Conservation (phyloP, 2,797 vertebrate species). For the Etheostoma nigrum region DNA sequence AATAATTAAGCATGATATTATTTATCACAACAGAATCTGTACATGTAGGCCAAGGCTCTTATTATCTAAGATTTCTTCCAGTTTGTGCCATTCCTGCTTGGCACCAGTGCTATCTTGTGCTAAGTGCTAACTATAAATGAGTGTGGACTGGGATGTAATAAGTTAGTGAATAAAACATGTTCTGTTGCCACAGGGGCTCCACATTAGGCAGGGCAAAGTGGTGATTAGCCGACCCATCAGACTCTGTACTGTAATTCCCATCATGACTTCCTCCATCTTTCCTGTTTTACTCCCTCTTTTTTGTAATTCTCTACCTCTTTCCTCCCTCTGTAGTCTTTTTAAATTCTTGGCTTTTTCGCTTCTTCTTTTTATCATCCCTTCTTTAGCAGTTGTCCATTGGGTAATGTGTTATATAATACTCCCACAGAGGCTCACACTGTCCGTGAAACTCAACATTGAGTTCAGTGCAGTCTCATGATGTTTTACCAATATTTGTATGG, state of each 20-base stretch:
- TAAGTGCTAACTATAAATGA: slow-evolving; percentile 67
- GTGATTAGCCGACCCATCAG: slow-evolving; percentile 88
- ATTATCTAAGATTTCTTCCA: background rate
- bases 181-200: slow-evolving; percentile 87
- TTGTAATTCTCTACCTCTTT: slow-evolving; percentile 6
- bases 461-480: background rate
- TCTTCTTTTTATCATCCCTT: slow-evolving; percentile 24
- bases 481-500: background rate
- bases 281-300: slow-evolving; percentile 29
- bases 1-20: background rate
- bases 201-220: slow-evolving; percentile 87
- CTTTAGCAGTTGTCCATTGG: background rate
- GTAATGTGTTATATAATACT: slow-evolving; percentile 5
- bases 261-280: slow-evolving; percentile 60
- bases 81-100: slow-evolving; percentile 6
- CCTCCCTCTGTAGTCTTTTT: background rate
- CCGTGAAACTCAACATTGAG: background rate
- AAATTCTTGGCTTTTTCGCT: slow-evolving; percentile 15
- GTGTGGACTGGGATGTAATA: slow-evolving; percentile 81
- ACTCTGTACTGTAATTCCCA: slow-evolving; percentile 83
- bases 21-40: background rate
- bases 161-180: slow-evolving; percentile 89
- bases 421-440: background rate
- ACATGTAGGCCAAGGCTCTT: background rate
- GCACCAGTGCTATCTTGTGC: slow-evolving; percentile 19